Conservation (phyloP, 2,888 invertebrate genomes). For the Oscheius sp. region DNA sequence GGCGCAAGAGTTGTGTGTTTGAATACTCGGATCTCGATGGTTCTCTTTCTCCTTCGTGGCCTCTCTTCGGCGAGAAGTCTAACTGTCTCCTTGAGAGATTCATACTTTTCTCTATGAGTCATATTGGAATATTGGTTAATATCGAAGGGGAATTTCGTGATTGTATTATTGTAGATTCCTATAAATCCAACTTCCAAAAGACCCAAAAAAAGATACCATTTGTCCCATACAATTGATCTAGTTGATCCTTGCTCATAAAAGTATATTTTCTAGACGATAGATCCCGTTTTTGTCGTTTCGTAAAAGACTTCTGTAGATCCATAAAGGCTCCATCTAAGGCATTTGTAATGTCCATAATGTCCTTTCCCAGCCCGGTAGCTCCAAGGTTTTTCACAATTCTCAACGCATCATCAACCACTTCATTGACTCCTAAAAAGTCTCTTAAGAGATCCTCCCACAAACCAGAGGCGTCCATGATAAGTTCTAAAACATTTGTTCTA, state of each 20-base stretch:
- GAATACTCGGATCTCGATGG: conserved; percentile 32
- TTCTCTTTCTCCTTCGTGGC: conserved; percentile 24
- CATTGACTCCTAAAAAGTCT: conserved; percentile 38
- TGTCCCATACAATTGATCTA: conserved; percentile 51
- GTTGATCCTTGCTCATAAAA: conserved; percentile 51
- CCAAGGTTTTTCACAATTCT: conserved; percentile 41
- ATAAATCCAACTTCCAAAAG: background rate
- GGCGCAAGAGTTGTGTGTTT: conserved; percentile 47
- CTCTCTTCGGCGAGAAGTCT: conserved; percentile 27
- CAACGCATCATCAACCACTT: conserved; percentile 57
- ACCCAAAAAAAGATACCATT: conserved; percentile 34
- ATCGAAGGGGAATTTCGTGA: conserved; percentile 49
- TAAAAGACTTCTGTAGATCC: conserved; percentile 38
- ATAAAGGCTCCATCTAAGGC: conserved; percentile 44
- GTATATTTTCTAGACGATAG: conserved; percentile 48
- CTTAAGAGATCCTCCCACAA: background rate
- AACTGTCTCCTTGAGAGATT: conserved; percentile 34
- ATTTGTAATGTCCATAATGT: conserved; percentile 47
- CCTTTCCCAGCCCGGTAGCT: conserved; percentile 46
- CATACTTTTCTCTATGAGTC: conserved; percentile 43
- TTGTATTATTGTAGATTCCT: conserved; percentile 39
- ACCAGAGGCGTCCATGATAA: conserved; percentile 58
- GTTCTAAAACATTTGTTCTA: conserved; percentile 46
- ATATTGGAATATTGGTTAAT: conserved; percentile 44
- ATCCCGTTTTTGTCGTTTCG: conserved; percentile 43